A percentile compares a stretch with the other conserved stretches of the same genome.
Conservation (phyloP, 2,888 invertebrate genomes). For the Ferdinandea cuprea region DNA sequence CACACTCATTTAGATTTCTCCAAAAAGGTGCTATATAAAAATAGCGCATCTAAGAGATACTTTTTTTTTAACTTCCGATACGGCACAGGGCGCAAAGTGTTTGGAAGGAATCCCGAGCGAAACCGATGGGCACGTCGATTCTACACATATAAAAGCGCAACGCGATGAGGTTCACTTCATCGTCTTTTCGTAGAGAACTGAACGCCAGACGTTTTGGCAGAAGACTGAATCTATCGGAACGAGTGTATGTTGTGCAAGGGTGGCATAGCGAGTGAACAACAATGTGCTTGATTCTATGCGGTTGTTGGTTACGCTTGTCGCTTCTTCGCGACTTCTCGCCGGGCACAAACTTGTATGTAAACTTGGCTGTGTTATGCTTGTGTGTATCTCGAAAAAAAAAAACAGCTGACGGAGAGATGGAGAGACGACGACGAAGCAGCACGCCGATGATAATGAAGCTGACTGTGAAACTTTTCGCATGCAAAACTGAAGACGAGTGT, state of each 20-base stretch:
- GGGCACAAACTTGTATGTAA: constrained; percentile 19
- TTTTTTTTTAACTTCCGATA: constrained; percentile 46
- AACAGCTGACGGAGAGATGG: constrained; percentile 24
- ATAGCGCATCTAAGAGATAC: constrained; percentile 54
- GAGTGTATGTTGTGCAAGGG: constrained; percentile 61
- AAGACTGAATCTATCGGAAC: constrained; percentile 60
- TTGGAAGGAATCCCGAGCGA: constrained; percentile 21
- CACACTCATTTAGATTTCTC: constrained; percentile 51
- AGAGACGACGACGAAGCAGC: constrained; percentile 11
- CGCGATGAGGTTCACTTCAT: constrained; percentile 47
- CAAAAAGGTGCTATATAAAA: constrained; percentile 50
- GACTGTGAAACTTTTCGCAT: constrained; percentile 34
- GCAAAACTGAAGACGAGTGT: constrained; percentile 27
- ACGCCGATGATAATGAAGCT: constrained; percentile 26
- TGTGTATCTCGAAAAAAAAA: constrained; percentile 17
- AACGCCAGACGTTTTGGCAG: constrained; percentile 67
- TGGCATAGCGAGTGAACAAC: constrained; percentile 34
- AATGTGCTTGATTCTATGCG: constrained; percentile 50
- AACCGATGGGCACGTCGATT: constrained; percentile 34
- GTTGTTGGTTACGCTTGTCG: constrained; percentile 32
- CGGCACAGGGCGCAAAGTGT: constrained; percentile 31
- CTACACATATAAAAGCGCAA: constrained; percentile 1
- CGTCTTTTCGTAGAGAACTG: constrained; percentile 50
- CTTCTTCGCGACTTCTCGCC: constrained; percentile 47
- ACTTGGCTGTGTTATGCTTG: constrained; percentile 27